Evolutionary conservation across 2,888 invertebrate species (phyloP), one percentile per base, ranked within the genome.

Genomic region (Apotomis capreana): DNA sequence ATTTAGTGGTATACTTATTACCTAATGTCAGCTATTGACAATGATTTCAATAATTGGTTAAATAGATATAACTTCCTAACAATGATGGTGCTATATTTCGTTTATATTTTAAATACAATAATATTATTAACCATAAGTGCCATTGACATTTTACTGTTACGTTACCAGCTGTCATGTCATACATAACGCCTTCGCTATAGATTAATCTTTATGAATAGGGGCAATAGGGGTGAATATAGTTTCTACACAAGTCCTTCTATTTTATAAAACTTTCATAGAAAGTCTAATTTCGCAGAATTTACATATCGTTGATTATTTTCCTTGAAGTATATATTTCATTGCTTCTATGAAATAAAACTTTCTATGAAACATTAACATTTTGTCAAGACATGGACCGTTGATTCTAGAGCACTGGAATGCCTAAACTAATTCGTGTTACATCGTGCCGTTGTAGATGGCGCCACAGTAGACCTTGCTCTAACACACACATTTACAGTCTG

Each of bases 101-200:
- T 71, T 51, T 63, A 58, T 62, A 44, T 62, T 68, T 68, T 44
- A 61, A 13, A 58, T 49, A 62, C 40, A 59, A 70, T 68, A 57
- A 44, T 36, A 57, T 46, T 10, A 61, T 26, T 61, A 55, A 54
- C 64, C 13, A 49, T 64, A 62, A 74, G 76, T 76, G 76, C 76
- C 76, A 76, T 76, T 74, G 58, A 61, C 63, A 46, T 65, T 26
- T 58, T 59, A 68, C 52, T 46, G 55, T 70, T 68, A 74, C 68
- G 77, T 77, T 77, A 77, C 76, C 77, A 77, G 70, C 69, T 64
- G 72, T 70, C 69, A 54, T 63, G 59, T 15, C 51, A 64, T 44
- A 15, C 26, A 26, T 26, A 26, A 26, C 26, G 26, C 67, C 40
- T 68, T 26, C 51, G 44, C 44, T 51, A 12, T 46, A 70, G 65